These are phyloP conservation scores for Neocloeon triangulifer DNA, from an alignment of 1,140 invertebrate genomes.

Conservation along the genomic window DNA sequence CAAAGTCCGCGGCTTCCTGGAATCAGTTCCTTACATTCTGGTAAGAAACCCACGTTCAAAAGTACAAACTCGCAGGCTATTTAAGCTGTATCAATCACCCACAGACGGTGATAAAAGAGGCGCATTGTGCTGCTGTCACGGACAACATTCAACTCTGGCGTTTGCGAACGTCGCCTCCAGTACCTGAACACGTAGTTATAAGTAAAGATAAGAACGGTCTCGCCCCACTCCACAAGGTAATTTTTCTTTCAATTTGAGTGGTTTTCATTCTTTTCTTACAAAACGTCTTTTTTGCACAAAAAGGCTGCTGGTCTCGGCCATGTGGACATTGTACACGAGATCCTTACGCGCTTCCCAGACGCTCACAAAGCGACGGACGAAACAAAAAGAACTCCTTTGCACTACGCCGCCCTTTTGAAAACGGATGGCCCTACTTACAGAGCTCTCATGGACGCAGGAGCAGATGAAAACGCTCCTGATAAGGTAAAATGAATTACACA, in stretches of 20 bases:
- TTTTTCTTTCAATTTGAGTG: background rate
- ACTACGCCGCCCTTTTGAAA: constrained; percentile 61
- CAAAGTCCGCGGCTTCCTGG: constrained; percentile 54
- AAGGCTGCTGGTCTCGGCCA: constrained; percentile 62
- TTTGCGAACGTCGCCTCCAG: constrained; percentile 35
- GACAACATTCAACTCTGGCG: constrained; percentile 52
- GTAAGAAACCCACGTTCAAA: constrained; percentile 23
- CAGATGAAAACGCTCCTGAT: constrained; percentile 55
- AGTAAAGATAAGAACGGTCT: constrained; percentile 59
- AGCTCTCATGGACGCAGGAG: constrained; percentile 44
- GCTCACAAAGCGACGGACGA: constrained; percentile 42
- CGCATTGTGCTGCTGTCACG: constrained; percentile 50
- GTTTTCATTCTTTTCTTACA: background rate
- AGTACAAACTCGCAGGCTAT: background rate
- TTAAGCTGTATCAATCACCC: too few relatives aligned
- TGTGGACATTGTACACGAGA: constrained; percentile 42
- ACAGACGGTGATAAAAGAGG: constrained; percentile 58
- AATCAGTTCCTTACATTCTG: constrained; percentile 72
- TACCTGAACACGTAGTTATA: constrained; percentile 44
- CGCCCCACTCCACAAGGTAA: constrained; percentile 59
- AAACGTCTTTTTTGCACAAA: constrained; percentile 9
- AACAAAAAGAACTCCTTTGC: constrained; percentile 71
- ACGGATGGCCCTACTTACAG: constrained; percentile 49
- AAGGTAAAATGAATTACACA: too few relatives aligned
- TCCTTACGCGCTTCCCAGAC: constrained; percentile 43